Conservation (phyloP, 2,113 vertebrate genomes). For the Stercorarius parasiticus region DNA sequence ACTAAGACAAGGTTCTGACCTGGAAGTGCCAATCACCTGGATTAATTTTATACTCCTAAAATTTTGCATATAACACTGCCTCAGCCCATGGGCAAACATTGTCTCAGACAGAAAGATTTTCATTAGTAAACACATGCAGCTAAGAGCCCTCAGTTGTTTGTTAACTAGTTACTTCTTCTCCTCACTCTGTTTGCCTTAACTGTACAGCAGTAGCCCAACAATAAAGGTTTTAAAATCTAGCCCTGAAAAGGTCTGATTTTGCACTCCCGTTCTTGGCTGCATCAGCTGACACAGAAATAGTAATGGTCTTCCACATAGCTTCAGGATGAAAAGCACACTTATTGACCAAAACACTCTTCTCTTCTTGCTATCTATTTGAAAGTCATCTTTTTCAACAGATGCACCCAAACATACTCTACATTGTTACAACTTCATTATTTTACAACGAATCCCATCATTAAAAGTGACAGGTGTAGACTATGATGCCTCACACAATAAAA, state of each 20-base stretch:
- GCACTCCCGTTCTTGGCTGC: background rate
- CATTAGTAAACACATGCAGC: too few relatives aligned
- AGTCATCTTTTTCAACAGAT: background rate
- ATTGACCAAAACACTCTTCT: background rate
- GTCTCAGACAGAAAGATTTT: background rate
- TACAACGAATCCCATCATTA: background rate
- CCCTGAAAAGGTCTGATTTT: background rate
- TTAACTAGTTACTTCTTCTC: background rate
- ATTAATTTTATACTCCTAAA: background rate
- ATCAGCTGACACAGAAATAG: background rate
- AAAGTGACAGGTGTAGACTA: background rate
- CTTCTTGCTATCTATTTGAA: background rate
- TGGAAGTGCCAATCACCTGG: background rate
- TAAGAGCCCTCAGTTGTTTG: background rate
- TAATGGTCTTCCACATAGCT: background rate
- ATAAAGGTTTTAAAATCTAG: background rate
- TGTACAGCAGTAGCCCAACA: background rate
- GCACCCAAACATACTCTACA: background rate
- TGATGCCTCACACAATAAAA: background rate
- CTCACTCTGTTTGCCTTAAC: background rate
- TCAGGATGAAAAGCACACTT: background rate
- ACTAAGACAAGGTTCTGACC: background rate
- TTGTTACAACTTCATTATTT: background rate
- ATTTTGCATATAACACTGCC: background rate
- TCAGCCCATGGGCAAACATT: background rate